phyloP scores from a whole-genome alignment of 2,797 vertebrate species.

The Micropoecilia bifurca region DNA sequence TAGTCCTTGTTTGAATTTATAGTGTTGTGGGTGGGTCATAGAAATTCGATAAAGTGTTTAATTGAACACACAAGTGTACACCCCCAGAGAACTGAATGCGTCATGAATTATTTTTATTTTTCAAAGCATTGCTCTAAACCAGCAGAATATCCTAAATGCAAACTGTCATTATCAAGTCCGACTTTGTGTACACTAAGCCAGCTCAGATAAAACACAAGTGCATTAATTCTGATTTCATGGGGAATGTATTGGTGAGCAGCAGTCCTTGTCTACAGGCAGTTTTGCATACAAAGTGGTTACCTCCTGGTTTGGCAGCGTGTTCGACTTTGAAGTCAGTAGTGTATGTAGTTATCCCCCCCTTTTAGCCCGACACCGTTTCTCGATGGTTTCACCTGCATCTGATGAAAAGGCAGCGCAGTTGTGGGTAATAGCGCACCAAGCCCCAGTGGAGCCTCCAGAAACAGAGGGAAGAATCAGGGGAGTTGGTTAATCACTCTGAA shows the following conservation, averaged over 20 bases:
- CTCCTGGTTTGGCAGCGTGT: slow-evolving; percentile 32
- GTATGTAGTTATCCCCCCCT: slow-evolving; percentile 36
- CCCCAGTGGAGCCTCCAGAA: slow-evolving; percentile 43
- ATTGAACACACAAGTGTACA: not conserved
- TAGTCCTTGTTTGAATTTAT: slow-evolving; percentile 13
- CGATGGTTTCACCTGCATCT: slow-evolving; percentile 37
- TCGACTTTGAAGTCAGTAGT: slow-evolving; percentile 59
- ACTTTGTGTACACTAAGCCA: no score
- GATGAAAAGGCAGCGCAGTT: slow-evolving; percentile 57
- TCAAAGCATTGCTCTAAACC: not conserved
- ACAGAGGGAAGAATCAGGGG: slow-evolving; percentile 16
- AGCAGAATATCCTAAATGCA: not conserved
- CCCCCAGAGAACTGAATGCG: not conserved
- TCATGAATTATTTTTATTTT: slow-evolving; percentile 4
- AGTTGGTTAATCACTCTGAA: slow-evolving; percentile 52
- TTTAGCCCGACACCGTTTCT: slow-evolving; percentile 47
- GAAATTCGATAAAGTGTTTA: slow-evolving; percentile 8
- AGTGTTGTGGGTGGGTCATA: slow-evolving; percentile 3
- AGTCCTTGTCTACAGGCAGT: slow-evolving; percentile 15
- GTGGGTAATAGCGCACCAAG: slow-evolving; percentile 26
- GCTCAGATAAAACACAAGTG: not conserved
- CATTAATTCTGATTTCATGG: slow-evolving; percentile 4
- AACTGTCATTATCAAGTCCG: not conserved
- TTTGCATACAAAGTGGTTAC: slow-evolving; percentile 41
- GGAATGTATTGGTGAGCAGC: slow-evolving; percentile 11